Evolutionary conservation across 2,797 vertebrate species (phyloP).

Genomic region (Lutjanus argentimaculatus): DNA sequence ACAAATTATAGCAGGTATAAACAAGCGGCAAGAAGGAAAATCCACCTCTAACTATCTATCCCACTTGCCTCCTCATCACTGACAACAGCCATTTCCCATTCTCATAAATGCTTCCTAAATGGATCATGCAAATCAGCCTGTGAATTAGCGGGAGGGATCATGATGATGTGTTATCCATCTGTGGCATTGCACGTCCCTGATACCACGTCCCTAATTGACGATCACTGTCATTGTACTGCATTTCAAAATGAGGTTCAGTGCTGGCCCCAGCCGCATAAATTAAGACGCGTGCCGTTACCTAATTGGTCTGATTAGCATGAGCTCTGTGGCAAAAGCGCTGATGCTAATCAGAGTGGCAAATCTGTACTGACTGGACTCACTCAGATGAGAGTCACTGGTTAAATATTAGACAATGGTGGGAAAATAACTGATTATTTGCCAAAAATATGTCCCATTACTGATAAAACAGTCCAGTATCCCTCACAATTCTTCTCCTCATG

Average conservation of each 20-base stretch:
- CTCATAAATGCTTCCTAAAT: slow-evolving; percentile 81
- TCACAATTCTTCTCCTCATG: too few species aligned
- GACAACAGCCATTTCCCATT: slow-evolving; percentile 76
- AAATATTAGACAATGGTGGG: slow-evolving; percentile 26
- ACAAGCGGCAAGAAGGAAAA: slow-evolving; percentile 61
- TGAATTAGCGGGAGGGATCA: slow-evolving; percentile 75
- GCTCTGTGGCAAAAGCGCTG: slow-evolving; percentile 60
- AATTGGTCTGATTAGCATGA: slow-evolving; percentile 82
- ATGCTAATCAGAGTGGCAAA: slow-evolving; percentile 67
- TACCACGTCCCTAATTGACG: slow-evolving; percentile 77
- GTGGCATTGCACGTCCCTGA: slow-evolving; percentile 65
- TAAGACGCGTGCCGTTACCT: slow-evolving; percentile 75
- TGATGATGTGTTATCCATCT: slow-evolving; percentile 78
- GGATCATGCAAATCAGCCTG: slow-evolving; percentile 81
- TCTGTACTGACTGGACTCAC: slow-evolving; percentile 49
- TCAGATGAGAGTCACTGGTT: slow-evolving; percentile 23
- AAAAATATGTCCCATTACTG: neutral
- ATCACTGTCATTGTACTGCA: slow-evolving; percentile 78
- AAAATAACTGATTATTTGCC: neutral
- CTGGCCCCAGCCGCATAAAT: slow-evolving; percentile 79
- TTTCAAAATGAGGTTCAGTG: slow-evolving; percentile 67
- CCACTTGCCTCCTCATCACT: slow-evolving; percentile 69
- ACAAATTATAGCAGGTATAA: slow-evolving; percentile 76
- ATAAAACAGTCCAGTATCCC: neutral
- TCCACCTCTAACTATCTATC: slow-evolving; percentile 59